Evolutionary conservation across 2,888 invertebrate genomes (phyloP), one percentile per base, ranked within the genome.

Genomic region (Ariolimax columbianus): DNA sequence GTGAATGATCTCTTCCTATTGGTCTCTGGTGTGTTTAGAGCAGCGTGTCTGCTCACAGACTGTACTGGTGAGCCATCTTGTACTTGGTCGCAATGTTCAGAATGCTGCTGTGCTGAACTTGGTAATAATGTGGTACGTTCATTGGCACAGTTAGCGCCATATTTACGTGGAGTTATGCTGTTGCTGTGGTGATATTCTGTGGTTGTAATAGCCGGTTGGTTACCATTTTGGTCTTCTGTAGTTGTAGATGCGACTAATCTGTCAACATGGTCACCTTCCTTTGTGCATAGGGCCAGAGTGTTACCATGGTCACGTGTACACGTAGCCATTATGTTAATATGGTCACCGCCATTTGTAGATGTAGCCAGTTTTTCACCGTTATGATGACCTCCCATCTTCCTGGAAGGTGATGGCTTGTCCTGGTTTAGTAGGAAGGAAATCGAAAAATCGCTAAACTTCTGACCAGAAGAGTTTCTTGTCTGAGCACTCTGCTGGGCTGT

Each of bases 401-500:
- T 63, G 26, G 59, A 63, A 4, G n/a, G n/a, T n/a, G 59, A n/a
- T 19, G 23, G 55, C 4, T n/a, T 63, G 59, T 63, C n/a, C 23
- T 75, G 9, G 14, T 51, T 51, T 3, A 75, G 33, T 1, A 75
- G 51, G 51, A 51, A 47, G 3, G 75, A 75, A 33, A 75, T 51
- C 3, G 75, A 75, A 19, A 75, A 75, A 51, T 75, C 75, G 30
- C 47, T 75, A 51, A 26, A 75, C 33, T 75, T 47, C 33, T 51
- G 51, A 0, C 14, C 1, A 4, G 14, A 14, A 11, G 38, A 26
- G 7, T n/a, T 47, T 0, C 26, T 9, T 30, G 73, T 23, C 19
- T 70, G 70, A 33, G 72, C 2, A 40, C 26, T 72, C 1, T 40
- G 19, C 55, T 19, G 55, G 23, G 55, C 3, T 55, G 23, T 73